A percentile compares a stretch with the other conserved stretches of the same genome.
phyloP scores from a whole-genome alignment of 2,113 vertebrate species.

The Podiceps cristatus region DNA sequence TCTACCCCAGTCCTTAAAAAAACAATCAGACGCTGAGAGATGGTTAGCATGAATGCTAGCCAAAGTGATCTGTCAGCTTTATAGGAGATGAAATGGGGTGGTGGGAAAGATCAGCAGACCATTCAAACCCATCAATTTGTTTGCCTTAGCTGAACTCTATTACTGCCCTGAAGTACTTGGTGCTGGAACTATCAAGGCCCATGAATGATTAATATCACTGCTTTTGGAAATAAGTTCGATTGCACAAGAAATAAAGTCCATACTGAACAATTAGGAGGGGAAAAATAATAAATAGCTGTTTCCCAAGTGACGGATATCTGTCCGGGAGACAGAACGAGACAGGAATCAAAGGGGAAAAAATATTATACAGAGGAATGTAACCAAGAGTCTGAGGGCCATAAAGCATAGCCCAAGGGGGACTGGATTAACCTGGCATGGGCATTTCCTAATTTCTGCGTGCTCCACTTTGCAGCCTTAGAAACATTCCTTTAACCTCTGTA shows the following conservation, averaged over 20 bases:
- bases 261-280: neutral
- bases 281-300: neutral
- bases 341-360: neutral
- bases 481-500: neutral
- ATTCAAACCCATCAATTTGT: neutral
- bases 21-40: neutral
- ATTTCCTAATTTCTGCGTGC: neutral
- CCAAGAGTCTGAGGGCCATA: neutral
- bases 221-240: neutral
- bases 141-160: slow-evolving; percentile 1
- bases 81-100: neutral
- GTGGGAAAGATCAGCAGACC: neutral
- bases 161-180: neutral
- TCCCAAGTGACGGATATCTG: neutral
- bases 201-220: neutral
- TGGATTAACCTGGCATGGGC: neutral
- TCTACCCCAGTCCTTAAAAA: neutral
- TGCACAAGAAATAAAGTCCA: neutral
- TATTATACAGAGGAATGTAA: rapidly evolving
- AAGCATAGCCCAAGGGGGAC: neutral
- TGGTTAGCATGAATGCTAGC: neutral
- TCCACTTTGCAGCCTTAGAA: neutral
- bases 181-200: neutral
- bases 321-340: neutral
- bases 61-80: neutral